Conservation (phyloP, 2,113 vertebrate species). For the Malurus melanocephalus region DNA sequence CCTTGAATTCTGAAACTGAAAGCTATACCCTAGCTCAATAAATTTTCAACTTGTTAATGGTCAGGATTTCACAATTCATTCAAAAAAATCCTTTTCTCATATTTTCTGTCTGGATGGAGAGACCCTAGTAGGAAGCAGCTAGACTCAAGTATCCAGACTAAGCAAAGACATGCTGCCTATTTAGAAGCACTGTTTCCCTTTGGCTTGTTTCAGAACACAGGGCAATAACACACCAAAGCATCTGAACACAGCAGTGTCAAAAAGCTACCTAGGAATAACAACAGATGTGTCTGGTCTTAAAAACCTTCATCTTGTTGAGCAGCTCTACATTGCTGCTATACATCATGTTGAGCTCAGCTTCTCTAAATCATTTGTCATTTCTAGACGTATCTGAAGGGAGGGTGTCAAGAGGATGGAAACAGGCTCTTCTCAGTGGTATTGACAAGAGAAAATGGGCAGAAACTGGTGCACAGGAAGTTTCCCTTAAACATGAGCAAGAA, state of each 20-base stretch:
- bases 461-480: not conserved
- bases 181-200: not conserved
- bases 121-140: not conserved
- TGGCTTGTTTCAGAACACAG: not conserved
- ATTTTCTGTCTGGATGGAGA: not conserved
- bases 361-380: not conserved
- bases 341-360: not conserved
- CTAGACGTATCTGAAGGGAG: not conserved
- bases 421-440: not conserved
- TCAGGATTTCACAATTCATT: not conserved
- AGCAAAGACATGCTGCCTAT: not conserved
- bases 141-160: not conserved
- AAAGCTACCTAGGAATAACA: not conserved
- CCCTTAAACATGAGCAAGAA: not conserved
- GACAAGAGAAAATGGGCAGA: not conserved
- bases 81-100: not conserved
- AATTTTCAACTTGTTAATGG: not conserved
- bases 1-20: not conserved
- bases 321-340: not conserved
- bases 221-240: rapidly evolving
- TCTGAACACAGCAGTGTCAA: not conserved
- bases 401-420: not conserved
- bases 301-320: not conserved
- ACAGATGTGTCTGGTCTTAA: not conserved
- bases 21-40: not conserved